A percentile compares a stretch with the other conserved stretches of the same genome.
Evolutionary conservation across 2,797 vertebrate species (phyloP).

Genomic region (Lophura swinhoii): DNA sequence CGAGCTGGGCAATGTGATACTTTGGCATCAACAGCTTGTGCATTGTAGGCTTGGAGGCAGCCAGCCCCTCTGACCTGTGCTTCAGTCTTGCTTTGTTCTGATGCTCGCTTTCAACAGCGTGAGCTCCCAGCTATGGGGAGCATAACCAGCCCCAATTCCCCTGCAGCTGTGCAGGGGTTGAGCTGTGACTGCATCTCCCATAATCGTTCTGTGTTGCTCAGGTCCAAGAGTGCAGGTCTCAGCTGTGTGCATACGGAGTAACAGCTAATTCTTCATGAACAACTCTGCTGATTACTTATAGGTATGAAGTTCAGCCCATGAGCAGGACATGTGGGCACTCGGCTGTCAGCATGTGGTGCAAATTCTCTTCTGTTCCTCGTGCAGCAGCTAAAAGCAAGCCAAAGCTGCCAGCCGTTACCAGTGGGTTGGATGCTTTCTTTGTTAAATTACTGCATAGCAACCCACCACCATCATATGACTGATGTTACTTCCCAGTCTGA

Average conservation of each 20-base stretch:
- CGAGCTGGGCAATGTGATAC: neutral
- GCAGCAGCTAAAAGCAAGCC: neutral
- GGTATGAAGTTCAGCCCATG: neutral
- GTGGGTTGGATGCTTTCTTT: neutral
- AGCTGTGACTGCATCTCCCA: neutral
- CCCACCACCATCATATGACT: neutral
- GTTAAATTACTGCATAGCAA: neutral
- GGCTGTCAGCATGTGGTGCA: neutral
- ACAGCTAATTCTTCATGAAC: neutral
- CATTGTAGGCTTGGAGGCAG: neutral
- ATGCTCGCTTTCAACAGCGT: accelerated
- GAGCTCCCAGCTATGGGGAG: neutral
- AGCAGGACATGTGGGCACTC: accelerated
- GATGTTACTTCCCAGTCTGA: neutral
- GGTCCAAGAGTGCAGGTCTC: neutral
- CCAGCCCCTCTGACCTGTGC: neutral
- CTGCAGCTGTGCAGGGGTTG: neutral
- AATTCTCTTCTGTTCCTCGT: neutral
- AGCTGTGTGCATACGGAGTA: neutral
- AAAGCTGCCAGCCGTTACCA: neutral
- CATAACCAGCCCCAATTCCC: neutral
- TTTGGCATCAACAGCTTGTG: neutral
- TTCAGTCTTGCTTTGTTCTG: neutral
- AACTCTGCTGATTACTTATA: neutral
- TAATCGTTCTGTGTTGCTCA: neutral